These are phyloP conservation scores for Drepana arcuata DNA, from an alignment of 1,140 invertebrate species.

Conservation along the genomic window DNA sequence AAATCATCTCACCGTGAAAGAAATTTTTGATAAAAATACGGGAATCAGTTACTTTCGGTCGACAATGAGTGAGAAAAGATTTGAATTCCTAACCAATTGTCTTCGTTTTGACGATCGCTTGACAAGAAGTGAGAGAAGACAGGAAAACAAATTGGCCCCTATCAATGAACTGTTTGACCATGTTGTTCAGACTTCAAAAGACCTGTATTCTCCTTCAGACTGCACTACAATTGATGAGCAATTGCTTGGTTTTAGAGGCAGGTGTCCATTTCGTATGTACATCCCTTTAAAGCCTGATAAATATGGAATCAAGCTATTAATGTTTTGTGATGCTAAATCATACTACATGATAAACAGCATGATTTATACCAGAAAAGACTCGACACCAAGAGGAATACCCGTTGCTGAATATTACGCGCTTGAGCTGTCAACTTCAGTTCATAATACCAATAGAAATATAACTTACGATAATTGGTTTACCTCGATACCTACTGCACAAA, in stretches of 20 bases:
- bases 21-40: neutral
- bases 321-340: conserved; percentile 2
- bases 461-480: conserved; percentile 58
- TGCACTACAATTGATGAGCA: conserved; percentile 7
- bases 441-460: conserved; percentile 36
- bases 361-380: conserved; percentile 8
- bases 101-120: conserved; percentile 1
- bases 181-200: neutral
- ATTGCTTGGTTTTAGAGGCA: conserved; percentile 5
- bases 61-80: conserved; percentile 5
- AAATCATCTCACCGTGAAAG: neutral
- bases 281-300: conserved; percentile 8
- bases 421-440: conserved; percentile 22
- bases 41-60: neutral
- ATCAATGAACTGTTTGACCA: conserved; percentile 1
- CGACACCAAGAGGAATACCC: conserved; percentile 2
- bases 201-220: neutral
- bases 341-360: conserved; percentile 4
- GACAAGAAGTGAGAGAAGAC: neutral
- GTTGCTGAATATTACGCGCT: conserved; percentile 8
- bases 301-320: conserved; percentile 10
- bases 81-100: conserved; percentile 1
- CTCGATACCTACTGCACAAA: conserved; percentile 23
- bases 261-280: conserved; percentile 8
- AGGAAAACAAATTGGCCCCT: neutral